These are phyloP conservation scores for Coryphaenoides rupestris DNA, from an alignment of 2,113 vertebrate species.

Conservation along the genomic window DNA sequence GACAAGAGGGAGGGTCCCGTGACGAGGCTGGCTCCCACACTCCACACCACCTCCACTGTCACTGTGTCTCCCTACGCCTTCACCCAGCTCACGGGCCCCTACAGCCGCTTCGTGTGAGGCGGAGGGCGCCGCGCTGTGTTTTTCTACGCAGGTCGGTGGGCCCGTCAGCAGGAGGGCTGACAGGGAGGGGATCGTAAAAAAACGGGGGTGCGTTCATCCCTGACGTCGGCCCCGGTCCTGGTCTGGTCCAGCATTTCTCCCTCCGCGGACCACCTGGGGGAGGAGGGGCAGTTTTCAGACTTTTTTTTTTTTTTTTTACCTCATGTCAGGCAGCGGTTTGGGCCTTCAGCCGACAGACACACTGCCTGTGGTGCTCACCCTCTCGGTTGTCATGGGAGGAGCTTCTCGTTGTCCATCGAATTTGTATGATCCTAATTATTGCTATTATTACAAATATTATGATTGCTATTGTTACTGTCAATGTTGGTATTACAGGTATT, in stretches of 20 bases:
- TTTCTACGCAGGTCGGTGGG: conserved; percentile 37
- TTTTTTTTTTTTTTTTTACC: conserved; percentile 81
- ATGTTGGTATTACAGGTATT: conserved; percentile 81
- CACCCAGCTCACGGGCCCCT: conserved; percentile 95
- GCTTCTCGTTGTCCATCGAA: conserved; percentile 78
- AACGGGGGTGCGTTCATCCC: conserved; percentile 55
- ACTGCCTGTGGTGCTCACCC: conserved; percentile 79
- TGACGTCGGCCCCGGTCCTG: conserved; percentile 42
- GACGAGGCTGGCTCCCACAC: conserved; percentile 84
- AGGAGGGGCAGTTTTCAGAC: conserved; percentile 57
- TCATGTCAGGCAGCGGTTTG: conserved; percentile 80
- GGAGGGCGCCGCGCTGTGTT: conserved; percentile 39
- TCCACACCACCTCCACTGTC: conserved; percentile 87
- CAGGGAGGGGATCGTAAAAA: conserved; percentile 36
- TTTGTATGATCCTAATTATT: conserved; percentile 79
- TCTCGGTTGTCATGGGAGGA: conserved; percentile 70
- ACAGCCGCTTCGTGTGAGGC: conserved; percentile 91
- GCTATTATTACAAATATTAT: conserved; percentile 79
- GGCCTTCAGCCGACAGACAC: conserved; percentile 55
- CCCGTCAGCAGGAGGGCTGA: conserved; percentile 32
- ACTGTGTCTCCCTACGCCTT: conserved; percentile 95
- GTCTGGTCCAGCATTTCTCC: conserved; percentile 53
- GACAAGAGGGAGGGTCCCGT: conserved; percentile 74
- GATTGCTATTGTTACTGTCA: conserved; percentile 80
- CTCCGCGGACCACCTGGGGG: conserved; percentile 38